These are phyloP conservation scores for Botia almorhae DNA, from an alignment of 2,797 vertebrate genomes.

Conservation along the genomic window DNA sequence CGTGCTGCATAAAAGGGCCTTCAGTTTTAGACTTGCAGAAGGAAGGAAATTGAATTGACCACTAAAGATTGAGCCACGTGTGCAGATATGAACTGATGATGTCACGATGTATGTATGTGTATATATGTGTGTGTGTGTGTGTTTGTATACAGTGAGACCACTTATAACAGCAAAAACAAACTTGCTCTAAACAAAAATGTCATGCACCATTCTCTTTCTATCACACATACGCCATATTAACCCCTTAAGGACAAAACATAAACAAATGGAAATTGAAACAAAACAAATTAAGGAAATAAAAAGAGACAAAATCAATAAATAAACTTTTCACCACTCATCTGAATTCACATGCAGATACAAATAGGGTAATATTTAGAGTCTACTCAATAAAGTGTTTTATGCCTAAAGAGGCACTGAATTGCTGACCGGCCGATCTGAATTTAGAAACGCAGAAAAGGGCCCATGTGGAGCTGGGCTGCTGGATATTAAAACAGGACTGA, in stretches of 20 bases:
- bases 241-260: neutral
- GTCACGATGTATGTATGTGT: too few relatives aligned
- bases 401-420: conserved; percentile 5
- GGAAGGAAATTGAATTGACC: neutral
- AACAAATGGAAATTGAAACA: neutral
- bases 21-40: conserved; percentile 12
- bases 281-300: neutral
- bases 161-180: neutral
- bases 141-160: neutral
- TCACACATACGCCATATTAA: conserved; percentile 11
- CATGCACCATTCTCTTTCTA: neutral
- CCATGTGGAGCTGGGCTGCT: conserved; percentile 21
- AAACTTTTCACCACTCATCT: neutral
- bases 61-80: conserved; percentile 15
- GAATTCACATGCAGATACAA: conserved; percentile 1
- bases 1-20: conserved; percentile 7
- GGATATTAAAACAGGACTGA: neutral
- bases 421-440: conserved; percentile 1
- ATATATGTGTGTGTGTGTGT: too few relatives aligned
- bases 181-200: neutral
- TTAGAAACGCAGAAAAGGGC: neutral
- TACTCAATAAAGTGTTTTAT: conserved; percentile 5
- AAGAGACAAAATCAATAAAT: neutral
- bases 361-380: neutral
- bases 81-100: neutral